Conservation (phyloP, 2,113 vertebrate genomes). For the Anoplopoma fimbria region DNA sequence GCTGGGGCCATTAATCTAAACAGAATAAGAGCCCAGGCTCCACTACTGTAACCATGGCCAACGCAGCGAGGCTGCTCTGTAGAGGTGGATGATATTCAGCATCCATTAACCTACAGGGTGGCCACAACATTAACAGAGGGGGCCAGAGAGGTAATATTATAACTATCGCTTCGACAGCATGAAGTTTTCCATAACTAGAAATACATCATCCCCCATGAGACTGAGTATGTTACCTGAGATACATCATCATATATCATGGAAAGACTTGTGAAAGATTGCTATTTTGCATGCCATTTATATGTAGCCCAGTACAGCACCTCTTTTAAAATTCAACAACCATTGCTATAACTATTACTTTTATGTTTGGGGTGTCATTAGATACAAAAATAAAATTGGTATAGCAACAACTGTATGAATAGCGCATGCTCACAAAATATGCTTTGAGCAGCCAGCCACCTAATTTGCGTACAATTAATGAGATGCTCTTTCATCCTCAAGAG, state of each 20-base stretch:
- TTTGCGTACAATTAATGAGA: constrained; percentile 14
- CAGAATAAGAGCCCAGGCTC: constrained; percentile 47
- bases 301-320: not conserved
- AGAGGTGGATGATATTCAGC: constrained; percentile 57
- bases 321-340: constrained; percentile 13
- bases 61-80: not conserved
- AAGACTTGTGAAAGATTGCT: not conserved
- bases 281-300: constrained; percentile 24
- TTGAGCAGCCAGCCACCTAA: not conserved
- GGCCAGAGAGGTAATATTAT: constrained; percentile 47
- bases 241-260: not conserved
- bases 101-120: constrained; percentile 62
- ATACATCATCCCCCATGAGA: constrained; percentile 16
- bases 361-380: not conserved
- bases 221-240: not conserved
- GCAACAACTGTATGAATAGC: not conserved
- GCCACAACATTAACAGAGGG: constrained; percentile 46
- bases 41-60: constrained; percentile 50
- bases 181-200: constrained; percentile 25
- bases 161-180: constrained; percentile 18
- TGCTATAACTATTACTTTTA: not conserved
- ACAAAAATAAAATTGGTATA: not conserved
- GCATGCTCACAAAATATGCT: not conserved
- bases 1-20: constrained; percentile 76
- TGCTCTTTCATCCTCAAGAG: constrained; percentile 19